Evolutionary conservation across 2,888 invertebrate genomes (phyloP), one percentile per base, ranked within the genome.

Genomic region (Caenorhabditis sp.): DNA sequence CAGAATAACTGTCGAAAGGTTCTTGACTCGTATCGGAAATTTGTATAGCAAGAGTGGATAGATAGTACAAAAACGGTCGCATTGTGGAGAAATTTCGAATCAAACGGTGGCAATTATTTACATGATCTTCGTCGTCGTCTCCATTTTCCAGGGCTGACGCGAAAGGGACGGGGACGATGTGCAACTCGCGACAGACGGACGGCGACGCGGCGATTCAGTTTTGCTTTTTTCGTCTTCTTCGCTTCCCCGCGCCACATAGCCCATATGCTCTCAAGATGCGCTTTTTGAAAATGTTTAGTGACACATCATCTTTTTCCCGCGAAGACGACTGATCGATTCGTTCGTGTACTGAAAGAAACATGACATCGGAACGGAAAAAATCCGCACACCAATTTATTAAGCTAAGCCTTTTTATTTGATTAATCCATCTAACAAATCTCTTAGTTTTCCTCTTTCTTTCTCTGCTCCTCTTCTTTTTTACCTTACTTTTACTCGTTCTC

Each of bases 251-350:
- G 43, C 27, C 53, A 17, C 50, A 50, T 17, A 30, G 30, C 52
- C 59, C 70, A 70, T 68, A 68, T 68, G 68, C 68, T 68, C 52
- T 68, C 68, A 68, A 68, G 68, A 68, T 68, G 68, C 62, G 50
- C 50, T 65, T 66, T 68, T 68, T 59, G 30, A 46, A 30, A 32
- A 55, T 39, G 55, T 55, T 55, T 35, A 39, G 55, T 37, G 55
- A 55, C 37, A 55, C 55, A 53, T 53, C 52, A 35, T 35, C 37
- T 53, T 52, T 52, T 17, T 15, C 26, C 26, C 26, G 15, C 26
- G 2, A 26, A 7, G 15, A 26, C 24, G 8, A 24, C n/a, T n/a
- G 2, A 52, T 35, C 20, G 20, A 20, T 22, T 13, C 27, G 35
- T 20, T 48, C n/a, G 48, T n/a, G 2, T 3, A 22, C 39, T 7